phyloP scores from a whole-genome alignment of 2,797 vertebrate species.

The Heteromormyrus szaboi region DNA sequence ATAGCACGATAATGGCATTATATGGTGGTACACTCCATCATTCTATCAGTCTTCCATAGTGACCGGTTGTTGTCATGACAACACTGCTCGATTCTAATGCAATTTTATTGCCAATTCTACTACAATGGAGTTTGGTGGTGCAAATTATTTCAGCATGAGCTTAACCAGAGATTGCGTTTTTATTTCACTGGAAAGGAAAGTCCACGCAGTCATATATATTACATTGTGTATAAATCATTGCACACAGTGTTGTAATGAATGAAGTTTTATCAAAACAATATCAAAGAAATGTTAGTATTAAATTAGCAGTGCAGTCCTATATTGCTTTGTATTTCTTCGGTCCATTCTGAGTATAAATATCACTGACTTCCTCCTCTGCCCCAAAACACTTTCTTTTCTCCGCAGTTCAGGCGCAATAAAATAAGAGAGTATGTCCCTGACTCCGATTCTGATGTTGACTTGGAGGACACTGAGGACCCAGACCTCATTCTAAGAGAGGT shows the following conservation, averaged over 20 bases:
- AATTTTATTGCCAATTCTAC: neutral
- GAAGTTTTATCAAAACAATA: neutral
- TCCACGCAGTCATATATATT: neutral
- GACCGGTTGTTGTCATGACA: constrained; percentile 10
- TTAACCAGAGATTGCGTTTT: neutral
- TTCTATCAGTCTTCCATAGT: neutral
- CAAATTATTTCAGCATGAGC: constrained; percentile 2
- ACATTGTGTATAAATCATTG: neutral
- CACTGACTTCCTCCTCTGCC: neutral
- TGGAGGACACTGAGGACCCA: constrained; percentile 45
- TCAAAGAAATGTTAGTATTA: neutral
- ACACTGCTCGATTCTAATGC: constrained; percentile 5
- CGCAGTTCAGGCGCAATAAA: constrained; percentile 65
- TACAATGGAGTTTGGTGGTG: neutral
- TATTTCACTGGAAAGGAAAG: neutral
- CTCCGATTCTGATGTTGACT: constrained; percentile 60
- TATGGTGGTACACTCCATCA: neutral
- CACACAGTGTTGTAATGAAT: neutral
- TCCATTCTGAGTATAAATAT: constrained; percentile 11
- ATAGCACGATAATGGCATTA: neutral
- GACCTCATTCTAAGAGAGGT: constrained; percentile 61
- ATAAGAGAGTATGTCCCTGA: constrained; percentile 50
- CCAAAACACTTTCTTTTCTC: neutral
- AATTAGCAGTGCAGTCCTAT: neutral
- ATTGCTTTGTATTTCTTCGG: neutral